Evolutionary conservation across 2,797 vertebrate genomes (phyloP).

Genomic region (Micropoecilia bifurca): DNA sequence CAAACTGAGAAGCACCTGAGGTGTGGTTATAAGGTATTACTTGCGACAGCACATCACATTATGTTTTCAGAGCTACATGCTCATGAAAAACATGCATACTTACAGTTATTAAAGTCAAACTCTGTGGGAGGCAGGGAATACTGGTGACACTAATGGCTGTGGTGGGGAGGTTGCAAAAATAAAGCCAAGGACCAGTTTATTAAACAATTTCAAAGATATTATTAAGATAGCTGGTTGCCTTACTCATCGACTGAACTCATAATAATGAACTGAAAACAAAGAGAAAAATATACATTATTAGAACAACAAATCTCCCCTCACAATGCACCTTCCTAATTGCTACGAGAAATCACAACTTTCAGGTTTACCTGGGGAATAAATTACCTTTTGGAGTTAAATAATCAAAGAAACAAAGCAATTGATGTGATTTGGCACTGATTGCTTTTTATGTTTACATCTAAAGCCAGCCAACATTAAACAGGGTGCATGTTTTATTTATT

Average conservation of each 20-base stretch:
- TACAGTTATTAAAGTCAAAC: slow-evolving; percentile 48
- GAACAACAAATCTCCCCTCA: slow-evolving; percentile 39
- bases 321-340: slow-evolving; percentile 16
- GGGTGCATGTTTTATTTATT: background rate
- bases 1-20: slow-evolving; percentile 20
- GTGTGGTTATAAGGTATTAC: slow-evolving; percentile 20
- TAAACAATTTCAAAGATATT: slow-evolving; percentile 58
- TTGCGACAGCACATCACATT: slow-evolving; percentile 6
- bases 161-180: slow-evolving; percentile 44
- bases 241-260: slow-evolving; percentile 39
- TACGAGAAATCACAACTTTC: slow-evolving; percentile 13
- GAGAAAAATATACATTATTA: slow-evolving; percentile 44
- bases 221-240: slow-evolving; percentile 36
- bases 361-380: slow-evolving; percentile 28
- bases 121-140: slow-evolving; percentile 40
- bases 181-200: slow-evolving; percentile 50
- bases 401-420: slow-evolving; percentile 3
- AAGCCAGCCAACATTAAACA: slow-evolving; percentile 1
- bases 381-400: slow-evolving; percentile 2
- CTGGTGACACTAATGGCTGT: slow-evolving; percentile 37
- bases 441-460: slow-evolving; percentile 7
- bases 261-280: slow-evolving; percentile 44
- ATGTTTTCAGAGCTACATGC: slow-evolving; percentile 9
- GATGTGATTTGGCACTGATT: slow-evolving; percentile 6
- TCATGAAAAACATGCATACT: slow-evolving; percentile 52